A percentile compares a stretch with the other conserved stretches of the same genome.
Evolutionary conservation across 2,113 vertebrate species (phyloP).

Genomic region (Antidorcas marsupialis): DNA sequence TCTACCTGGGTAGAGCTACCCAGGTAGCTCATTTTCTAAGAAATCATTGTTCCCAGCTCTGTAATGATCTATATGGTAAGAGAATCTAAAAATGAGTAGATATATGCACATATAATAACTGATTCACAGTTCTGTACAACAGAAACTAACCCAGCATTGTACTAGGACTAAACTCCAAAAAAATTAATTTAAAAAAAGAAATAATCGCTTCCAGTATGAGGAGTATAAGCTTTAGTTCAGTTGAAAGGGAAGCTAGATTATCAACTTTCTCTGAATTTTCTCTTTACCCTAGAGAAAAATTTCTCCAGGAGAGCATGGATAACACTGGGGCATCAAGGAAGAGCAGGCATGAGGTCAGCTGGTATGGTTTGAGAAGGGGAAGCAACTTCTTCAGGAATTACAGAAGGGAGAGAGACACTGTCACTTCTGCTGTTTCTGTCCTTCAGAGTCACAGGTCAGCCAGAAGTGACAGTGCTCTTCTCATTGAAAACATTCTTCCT

Average conservation of each 20-base stretch:
- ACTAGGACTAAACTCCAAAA: background rate
- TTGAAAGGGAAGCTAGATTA: background rate
- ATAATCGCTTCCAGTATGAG: background rate
- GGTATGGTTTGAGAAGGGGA: background rate
- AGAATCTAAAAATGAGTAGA: background rate
- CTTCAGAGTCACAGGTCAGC: background rate
- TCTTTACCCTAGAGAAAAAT: background rate
- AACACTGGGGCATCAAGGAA: background rate
- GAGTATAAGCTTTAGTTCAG: background rate
- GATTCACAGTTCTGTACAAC: background rate
- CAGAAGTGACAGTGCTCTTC: too few species aligned
- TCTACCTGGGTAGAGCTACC: background rate
- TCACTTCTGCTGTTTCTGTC: accelerated
- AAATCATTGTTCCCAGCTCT: background rate
- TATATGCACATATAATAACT: background rate
- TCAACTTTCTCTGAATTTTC: background rate
- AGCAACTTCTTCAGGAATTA: background rate
- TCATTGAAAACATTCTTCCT: background rate
- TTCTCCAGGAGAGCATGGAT: background rate
- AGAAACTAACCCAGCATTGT: background rate
- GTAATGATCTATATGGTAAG: background rate
- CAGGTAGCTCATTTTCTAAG: background rate
- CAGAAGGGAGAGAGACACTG: background rate
- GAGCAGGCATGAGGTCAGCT: background rate
- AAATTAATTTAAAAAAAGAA: background rate